Conservation (phyloP, 2,113 vertebrate species). For the Leucoraja erinaceus region DNA sequence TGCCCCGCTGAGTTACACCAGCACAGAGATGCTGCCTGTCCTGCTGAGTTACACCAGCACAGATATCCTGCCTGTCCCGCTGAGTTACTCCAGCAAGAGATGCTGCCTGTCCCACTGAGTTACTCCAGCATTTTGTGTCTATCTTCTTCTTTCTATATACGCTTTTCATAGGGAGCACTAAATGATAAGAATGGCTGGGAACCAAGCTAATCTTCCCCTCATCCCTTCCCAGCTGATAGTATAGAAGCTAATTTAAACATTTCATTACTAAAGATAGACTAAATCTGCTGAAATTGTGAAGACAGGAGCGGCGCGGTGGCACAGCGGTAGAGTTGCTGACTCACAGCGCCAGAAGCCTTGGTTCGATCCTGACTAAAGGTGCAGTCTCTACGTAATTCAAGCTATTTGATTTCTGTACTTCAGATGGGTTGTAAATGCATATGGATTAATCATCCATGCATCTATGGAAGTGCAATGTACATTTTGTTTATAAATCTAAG, state of each 20-base stretch:
- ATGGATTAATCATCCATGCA: conserved; percentile 15
- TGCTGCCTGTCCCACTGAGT: too few species aligned
- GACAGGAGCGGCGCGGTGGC: too few species aligned
- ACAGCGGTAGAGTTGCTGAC: too few species aligned
- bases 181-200: background rate
- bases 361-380: too few species aligned
- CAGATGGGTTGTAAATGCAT: background rate
- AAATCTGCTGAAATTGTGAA: too few species aligned
- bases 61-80: too few species aligned
- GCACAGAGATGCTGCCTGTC: too few species aligned
- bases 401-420: background rate
- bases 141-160: background rate
- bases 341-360: too few species aligned
- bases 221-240: background rate
- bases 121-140: too few species aligned
- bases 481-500: background rate
- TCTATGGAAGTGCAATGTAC: background rate
- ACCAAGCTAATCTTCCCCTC: background rate
- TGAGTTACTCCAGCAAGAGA: too few species aligned
- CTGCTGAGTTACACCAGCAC: too few species aligned
- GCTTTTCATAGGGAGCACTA: background rate
- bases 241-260: background rate
- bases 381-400: background rate
- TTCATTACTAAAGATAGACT: background rate
- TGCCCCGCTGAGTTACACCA: too few species aligned